Evolutionary conservation across 2,797 vertebrate genomes (phyloP).

Genomic region (Heliangelus exortis): DNA sequence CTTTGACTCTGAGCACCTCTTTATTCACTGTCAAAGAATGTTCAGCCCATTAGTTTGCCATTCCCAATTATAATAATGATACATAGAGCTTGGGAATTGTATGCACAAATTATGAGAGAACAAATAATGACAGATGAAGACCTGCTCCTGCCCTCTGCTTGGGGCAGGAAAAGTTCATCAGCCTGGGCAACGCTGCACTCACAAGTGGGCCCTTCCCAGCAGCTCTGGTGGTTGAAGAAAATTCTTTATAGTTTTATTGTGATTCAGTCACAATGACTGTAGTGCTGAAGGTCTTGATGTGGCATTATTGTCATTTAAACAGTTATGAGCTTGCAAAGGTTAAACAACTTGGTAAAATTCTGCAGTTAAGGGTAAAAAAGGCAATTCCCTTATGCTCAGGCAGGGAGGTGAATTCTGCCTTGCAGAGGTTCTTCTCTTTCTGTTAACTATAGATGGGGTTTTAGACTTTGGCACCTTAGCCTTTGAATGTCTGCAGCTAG

Average conservation of each 20-base stretch:
- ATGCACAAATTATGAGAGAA: slow-evolving; percentile 14
- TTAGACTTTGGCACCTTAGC: background rate
- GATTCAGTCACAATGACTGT: background rate
- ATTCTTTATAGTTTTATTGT: background rate
- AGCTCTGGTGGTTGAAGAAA: background rate
- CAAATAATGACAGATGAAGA: background rate
- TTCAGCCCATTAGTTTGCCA: background rate
- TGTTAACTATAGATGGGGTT: background rate
- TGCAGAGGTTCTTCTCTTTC: background rate
- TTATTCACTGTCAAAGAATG: background rate
- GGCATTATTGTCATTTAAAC: background rate
- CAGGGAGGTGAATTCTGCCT: background rate
- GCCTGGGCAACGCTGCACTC: background rate
- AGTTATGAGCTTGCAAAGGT: background rate
- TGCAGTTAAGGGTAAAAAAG: background rate
- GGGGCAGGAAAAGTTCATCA: background rate
- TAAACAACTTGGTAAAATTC: background rate
- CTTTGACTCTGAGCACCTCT: background rate
- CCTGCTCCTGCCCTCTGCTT: background rate
- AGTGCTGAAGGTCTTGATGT: background rate
- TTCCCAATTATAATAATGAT: slow-evolving; percentile 16
- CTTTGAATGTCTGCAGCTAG: background rate
- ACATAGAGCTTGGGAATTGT: background rate
- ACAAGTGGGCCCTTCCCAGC: background rate
- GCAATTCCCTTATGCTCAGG: background rate